Percentiles rank a stretch among this genome's conserved stretches.
Conservation (phyloP, 2,797 vertebrate genomes). For the Phataginus tetradactyla region DNA sequence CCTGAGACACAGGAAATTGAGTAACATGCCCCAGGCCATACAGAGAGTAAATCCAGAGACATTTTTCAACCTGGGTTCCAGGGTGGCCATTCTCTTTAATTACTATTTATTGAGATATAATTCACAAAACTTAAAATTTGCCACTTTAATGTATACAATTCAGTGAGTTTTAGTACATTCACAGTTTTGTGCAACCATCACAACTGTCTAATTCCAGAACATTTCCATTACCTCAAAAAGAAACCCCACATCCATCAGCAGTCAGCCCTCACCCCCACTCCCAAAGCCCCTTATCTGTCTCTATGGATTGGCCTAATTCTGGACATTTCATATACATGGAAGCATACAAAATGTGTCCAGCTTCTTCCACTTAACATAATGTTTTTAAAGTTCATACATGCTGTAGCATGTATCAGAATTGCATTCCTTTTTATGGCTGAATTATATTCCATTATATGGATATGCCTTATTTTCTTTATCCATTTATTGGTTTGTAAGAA, state of each 20-base stretch:
- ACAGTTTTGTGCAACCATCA: neutral
- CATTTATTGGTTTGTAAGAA: no score
- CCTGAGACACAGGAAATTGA: neutral
- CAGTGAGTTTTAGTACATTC: neutral
- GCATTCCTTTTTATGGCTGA: neutral
- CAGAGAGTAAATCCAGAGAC: neutral
- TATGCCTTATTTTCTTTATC: neutral
- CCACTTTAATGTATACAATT: neutral
- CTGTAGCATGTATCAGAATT: neutral
- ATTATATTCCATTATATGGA: neutral
- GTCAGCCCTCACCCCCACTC: neutral
- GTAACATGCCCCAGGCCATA: neutral
- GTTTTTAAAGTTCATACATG: neutral
- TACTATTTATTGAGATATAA: neutral
- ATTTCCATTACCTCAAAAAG: neutral
- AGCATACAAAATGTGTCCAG: neutral
- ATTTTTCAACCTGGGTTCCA: neutral
- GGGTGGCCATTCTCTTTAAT: neutral
- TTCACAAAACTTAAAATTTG: neutral
- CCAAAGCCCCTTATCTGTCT: neutral
- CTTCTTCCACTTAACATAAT: neutral
- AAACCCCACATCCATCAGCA: neutral
- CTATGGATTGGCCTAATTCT: neutral
- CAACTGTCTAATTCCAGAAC: neutral
- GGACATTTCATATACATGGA: neutral